Percentiles rank a stretch among this genome's conserved stretches.
These are phyloP conservation scores for Pheosia gnoma DNA, from an alignment of 2,888 invertebrate genomes.

Conservation along the genomic window DNA sequence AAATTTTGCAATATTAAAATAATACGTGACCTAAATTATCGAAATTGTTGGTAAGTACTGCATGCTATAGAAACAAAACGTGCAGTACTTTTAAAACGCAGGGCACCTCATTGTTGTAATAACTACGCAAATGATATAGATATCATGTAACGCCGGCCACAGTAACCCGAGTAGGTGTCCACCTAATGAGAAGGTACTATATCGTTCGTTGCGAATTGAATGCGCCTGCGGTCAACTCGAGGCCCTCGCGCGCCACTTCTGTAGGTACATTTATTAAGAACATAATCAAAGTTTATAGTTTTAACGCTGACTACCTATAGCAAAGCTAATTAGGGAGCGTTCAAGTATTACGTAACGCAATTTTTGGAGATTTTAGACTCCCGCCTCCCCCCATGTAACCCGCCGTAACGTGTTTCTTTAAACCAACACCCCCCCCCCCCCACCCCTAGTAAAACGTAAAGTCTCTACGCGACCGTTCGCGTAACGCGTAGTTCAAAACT, in stretches of 20 bases:
- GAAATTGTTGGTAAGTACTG: not conserved
- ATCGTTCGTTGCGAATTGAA: slow-evolving; percentile 23
- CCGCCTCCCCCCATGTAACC: too few relatives aligned
- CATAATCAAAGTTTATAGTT: slow-evolving; percentile 19
- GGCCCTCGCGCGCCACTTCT: slow-evolving; percentile 18
- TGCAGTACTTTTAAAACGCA: slow-evolving; percentile 3
- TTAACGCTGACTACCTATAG: not conserved
- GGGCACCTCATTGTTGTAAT: slow-evolving; percentile 10
- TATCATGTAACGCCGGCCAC: slow-evolving; percentile 37
- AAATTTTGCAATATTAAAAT: not conserved
- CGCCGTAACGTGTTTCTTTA: too few relatives aligned
- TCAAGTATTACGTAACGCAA: too few relatives aligned
- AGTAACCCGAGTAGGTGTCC: slow-evolving; percentile 20
- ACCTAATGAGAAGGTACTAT: slow-evolving; percentile 19
- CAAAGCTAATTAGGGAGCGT: not conserved
- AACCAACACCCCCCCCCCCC: too few relatives aligned
- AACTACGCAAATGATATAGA: slow-evolving; percentile 18
- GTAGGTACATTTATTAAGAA: slow-evolving; percentile 17
- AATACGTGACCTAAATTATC: not conserved
- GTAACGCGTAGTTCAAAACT: too few relatives aligned
- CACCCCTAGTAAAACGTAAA: too few relatives aligned
- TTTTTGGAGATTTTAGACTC: too few relatives aligned
- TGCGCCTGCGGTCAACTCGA: slow-evolving; percentile 29
- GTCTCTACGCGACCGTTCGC: too few relatives aligned
- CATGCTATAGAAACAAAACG: slow-evolving; percentile 2